Conservation (phyloP, 2,888 invertebrate species). For the Belgica antarctica region DNA sequence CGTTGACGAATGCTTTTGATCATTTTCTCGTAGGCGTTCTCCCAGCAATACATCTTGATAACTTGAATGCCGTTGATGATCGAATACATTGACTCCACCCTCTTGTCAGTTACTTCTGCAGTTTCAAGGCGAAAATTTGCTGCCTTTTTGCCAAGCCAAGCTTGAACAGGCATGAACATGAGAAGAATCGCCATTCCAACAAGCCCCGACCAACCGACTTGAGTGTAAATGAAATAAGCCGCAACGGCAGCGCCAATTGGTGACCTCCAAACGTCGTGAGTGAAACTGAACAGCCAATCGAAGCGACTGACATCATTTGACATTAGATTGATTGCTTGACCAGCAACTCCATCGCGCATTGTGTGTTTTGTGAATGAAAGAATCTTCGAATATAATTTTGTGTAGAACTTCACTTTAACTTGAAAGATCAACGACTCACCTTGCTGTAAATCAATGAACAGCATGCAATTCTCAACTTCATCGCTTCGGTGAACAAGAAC, state of each 20-base stretch:
- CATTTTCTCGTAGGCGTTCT: slow-evolving; percentile 73
- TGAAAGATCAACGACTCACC: slow-evolving; percentile 34
- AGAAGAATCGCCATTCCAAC: slow-evolving; percentile 58
- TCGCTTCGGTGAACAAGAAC: slow-evolving; percentile 64
- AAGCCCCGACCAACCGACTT: slow-evolving; percentile 53
- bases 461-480: slow-evolving; percentile 67
- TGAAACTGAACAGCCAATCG: slow-evolving; percentile 58
- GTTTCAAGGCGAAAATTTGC: slow-evolving; percentile 60
- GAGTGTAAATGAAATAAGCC: slow-evolving; percentile 55
- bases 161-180: slow-evolving; percentile 60
- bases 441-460: slow-evolving; percentile 46
- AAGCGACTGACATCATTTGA: slow-evolving; percentile 62
- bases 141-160: slow-evolving; percentile 58
- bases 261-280: slow-evolving; percentile 60
- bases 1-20: slow-evolving; percentile 61
- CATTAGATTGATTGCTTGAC: slow-evolving; percentile 61
- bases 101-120: slow-evolving; percentile 74
- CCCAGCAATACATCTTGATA: slow-evolving; percentile 95
- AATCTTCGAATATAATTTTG: slow-evolving; percentile 38
- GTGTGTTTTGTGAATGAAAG: slow-evolving; percentile 44
- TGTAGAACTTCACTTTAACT: too few species aligned
- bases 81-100: slow-evolving; percentile 84
- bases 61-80: slow-evolving; percentile 84
- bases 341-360: slow-evolving; percentile 49
- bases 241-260: slow-evolving; percentile 57